Evolutionary conservation across 2,888 invertebrate species (phyloP).

Genomic region (Conops quadrifasciatus): DNA sequence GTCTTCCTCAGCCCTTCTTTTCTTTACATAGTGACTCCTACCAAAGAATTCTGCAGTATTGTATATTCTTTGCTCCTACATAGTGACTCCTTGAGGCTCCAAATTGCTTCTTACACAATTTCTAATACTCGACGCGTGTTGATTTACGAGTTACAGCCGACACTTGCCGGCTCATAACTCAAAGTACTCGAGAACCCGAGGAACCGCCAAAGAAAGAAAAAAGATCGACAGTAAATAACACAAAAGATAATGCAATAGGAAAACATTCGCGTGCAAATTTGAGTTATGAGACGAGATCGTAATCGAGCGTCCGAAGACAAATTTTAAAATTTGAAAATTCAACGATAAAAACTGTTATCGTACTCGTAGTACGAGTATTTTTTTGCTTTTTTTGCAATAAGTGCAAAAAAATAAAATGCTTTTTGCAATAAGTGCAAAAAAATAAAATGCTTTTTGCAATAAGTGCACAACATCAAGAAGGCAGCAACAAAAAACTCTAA

Average conservation of each 20-base stretch:
- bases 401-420: too few species aligned
- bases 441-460: too few species aligned
- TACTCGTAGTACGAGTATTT: too few species aligned
- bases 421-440: too few species aligned
- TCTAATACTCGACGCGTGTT: background rate
- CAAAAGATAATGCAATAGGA: background rate
- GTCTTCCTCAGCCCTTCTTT: too few species aligned
- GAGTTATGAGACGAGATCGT: constrained; percentile 30
- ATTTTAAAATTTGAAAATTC: constrained; percentile 9
- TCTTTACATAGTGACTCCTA: too few species aligned
- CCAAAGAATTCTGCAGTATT: too few species aligned
- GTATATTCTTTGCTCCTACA: too few species aligned
- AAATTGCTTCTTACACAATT: too few species aligned
- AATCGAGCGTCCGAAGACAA: constrained; percentile 22
- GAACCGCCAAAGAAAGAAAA: background rate
- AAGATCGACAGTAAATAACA: background rate
- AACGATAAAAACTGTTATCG: too few species aligned
- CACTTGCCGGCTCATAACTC: constrained; percentile 18
- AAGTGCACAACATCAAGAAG: background rate
- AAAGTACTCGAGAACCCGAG: background rate
- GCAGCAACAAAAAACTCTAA: background rate
- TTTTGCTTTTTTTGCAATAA: too few species aligned
- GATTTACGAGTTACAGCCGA: constrained; percentile 24
- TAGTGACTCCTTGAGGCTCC: too few species aligned
- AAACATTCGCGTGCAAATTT: constrained; percentile 12